Evolutionary conservation across 2,888 invertebrate genomes (phyloP).

Genomic region (Plutella xylostella): DNA sequence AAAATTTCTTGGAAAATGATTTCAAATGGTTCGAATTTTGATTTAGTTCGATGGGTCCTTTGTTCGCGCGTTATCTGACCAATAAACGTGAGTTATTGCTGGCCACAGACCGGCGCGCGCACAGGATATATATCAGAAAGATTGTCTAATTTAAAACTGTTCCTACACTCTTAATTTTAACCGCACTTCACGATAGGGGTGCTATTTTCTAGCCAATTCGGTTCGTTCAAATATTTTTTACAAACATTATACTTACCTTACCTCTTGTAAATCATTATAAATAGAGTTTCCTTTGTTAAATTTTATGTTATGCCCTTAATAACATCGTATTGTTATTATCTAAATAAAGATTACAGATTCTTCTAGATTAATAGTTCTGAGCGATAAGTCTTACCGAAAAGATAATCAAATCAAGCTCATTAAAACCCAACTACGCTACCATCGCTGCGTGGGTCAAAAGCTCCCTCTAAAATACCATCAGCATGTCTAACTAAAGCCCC

Average conservation of each 20-base stretch:
- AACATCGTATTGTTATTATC: no score
- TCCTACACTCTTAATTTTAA: no score
- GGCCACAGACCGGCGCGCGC: slow-evolving; percentile 42
- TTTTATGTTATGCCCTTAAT: no score
- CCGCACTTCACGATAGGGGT: no score
- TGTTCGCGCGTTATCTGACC: slow-evolving; percentile 41
- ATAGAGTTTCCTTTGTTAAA: no score
- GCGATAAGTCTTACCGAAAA: neutral
- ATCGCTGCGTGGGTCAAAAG: slow-evolving; percentile 46
- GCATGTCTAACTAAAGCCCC: slow-evolving; percentile 46
- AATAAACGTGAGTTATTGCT: slow-evolving; percentile 60
- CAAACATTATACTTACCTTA: no score
- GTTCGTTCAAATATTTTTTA: no score
- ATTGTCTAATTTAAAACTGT: slow-evolving; percentile 60
- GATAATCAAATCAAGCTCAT: neutral
- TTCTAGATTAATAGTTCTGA: neutral
- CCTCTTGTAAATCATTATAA: no score
- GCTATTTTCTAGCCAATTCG: no score
- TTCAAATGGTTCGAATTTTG: neutral
- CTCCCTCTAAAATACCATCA: slow-evolving; percentile 49
- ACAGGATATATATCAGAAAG: slow-evolving; percentile 54
- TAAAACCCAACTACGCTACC: slow-evolving; percentile 29
- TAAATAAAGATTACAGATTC: neutral
- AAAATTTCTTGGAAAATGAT: neutral
- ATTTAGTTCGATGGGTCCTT: slow-evolving; percentile 2